These are phyloP conservation scores for Scatophagus argus DNA, from an alignment of 2,113 vertebrate species.

Conservation along the genomic window DNA sequence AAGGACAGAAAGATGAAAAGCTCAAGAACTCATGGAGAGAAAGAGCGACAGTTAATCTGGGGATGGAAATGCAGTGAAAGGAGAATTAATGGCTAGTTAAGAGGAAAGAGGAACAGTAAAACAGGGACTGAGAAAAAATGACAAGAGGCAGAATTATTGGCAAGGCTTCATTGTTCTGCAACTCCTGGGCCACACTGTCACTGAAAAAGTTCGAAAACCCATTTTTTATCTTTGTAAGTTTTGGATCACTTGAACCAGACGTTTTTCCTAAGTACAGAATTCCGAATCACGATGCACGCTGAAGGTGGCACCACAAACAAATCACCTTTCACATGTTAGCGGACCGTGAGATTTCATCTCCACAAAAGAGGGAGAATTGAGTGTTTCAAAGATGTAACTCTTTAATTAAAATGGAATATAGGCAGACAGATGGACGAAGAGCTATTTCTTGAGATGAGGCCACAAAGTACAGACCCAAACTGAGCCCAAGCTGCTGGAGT, in stretches of 20 bases:
- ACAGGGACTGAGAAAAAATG: not conserved
- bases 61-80: not conserved
- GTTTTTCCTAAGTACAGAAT: too few species aligned
- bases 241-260: too few species aligned
- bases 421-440: too few species aligned
- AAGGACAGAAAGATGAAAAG: slow-evolving; percentile 23
- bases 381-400: not conserved
- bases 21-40: slow-evolving; percentile 1
- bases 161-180: not conserved
- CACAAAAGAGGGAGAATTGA: not conserved
- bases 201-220: not conserved
- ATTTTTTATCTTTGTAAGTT: not conserved
- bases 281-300: too few species aligned
- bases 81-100: not conserved
- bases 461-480: too few species aligned
- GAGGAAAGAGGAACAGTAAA: not conserved
- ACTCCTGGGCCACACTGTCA: not conserved
- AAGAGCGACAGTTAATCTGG: not conserved
- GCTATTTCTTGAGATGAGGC: too few species aligned
- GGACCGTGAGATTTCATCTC: not conserved
- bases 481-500: too few species aligned
- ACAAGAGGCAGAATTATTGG: not conserved
- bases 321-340: slow-evolving; percentile 6
- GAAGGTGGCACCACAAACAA: not conserved
- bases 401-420: not conserved